Percentiles rank a stretch among this genome's conserved stretches.
phyloP scores from a whole-genome alignment of 2,888 invertebrate genomes.

The Aporophyla nigra region DNA sequence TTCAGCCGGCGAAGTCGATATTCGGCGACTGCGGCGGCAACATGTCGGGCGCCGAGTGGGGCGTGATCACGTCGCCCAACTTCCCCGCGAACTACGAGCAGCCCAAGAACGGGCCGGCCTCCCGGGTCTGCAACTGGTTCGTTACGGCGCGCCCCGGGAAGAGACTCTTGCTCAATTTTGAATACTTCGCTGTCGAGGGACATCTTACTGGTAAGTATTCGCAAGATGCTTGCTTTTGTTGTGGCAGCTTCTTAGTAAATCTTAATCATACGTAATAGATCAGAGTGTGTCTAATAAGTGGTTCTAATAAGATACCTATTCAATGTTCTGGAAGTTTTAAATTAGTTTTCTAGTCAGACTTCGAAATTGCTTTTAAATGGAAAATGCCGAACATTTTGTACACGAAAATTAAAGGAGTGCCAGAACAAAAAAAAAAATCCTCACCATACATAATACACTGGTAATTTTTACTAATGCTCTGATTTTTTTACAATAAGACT shows the following conservation, averaged over 20 bases:
- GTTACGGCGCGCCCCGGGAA: conserved; percentile 96
- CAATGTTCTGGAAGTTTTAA: not conserved
- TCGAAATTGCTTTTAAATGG: not conserved
- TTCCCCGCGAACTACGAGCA: conserved; percentile 97
- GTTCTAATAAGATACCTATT: not conserved
- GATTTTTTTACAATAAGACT: not conserved
- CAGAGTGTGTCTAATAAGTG: not conserved
- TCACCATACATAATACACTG: not conserved
- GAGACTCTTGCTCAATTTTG: conserved; percentile 97
- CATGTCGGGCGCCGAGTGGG: conserved; percentile 95
- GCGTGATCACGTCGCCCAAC: conserved; percentile 96
- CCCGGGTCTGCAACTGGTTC: conserved; percentile 99
- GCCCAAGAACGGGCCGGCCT: conserved; percentile 94
- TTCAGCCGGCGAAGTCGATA: conserved; percentile 94
- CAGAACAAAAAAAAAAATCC: too few species aligned
- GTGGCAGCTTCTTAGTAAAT: not conserved
- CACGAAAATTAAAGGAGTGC: not conserved
- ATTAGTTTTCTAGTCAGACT: not conserved
- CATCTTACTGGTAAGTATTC: conserved; percentile 94
- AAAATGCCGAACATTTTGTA: not conserved
- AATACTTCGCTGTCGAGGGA: conserved; percentile 98
- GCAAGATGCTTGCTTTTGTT: not conserved
- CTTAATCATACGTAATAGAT: not conserved
- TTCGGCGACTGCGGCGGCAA: conserved; percentile 98
- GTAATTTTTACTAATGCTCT: not conserved